phyloP scores from a whole-genome alignment of 2,113 vertebrate genomes.

The Ahaetulla prasina region DNA sequence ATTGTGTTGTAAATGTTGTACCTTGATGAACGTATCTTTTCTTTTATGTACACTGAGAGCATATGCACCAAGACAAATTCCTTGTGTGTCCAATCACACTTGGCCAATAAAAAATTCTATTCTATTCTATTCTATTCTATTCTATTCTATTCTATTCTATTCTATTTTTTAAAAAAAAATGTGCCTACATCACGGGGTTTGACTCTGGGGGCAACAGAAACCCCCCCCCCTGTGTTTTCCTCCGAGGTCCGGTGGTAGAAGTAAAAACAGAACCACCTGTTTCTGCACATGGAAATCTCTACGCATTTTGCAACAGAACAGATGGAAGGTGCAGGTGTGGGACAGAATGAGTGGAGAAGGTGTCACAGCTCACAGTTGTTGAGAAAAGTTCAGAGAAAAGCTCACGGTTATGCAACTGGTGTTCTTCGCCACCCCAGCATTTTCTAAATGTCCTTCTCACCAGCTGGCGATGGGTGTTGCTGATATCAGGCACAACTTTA shows the following conservation, averaged over 20 bases:
- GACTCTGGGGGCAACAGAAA: background rate
- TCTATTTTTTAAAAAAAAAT: background rate
- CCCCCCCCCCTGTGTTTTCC: background rate
- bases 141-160: too few relatives aligned
- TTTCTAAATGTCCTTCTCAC: background rate
- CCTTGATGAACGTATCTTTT: too few relatives aligned
- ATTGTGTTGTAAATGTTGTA: too few relatives aligned
- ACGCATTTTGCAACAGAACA: background rate
- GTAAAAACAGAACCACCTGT: background rate
- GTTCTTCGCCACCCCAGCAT: background rate
- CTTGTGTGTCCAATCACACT: too few relatives aligned
- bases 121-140: too few relatives aligned
- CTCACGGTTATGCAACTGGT: background rate
- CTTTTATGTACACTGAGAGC: too few relatives aligned
- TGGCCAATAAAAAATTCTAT: too few relatives aligned
- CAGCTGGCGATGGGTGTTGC: background rate
- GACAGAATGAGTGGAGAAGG: background rate
- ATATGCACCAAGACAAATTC: too few relatives aligned
- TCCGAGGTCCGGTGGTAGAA: background rate
- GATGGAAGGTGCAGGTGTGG: background rate
- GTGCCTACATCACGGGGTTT: background rate
- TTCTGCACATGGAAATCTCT: background rate
- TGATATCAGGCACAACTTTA: background rate
- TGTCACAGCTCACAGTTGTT: background rate
- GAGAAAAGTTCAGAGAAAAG: background rate